These are phyloP conservation scores for Toxostoma redivivum DNA, from an alignment of 2,113 vertebrate species.

Conservation along the genomic window DNA sequence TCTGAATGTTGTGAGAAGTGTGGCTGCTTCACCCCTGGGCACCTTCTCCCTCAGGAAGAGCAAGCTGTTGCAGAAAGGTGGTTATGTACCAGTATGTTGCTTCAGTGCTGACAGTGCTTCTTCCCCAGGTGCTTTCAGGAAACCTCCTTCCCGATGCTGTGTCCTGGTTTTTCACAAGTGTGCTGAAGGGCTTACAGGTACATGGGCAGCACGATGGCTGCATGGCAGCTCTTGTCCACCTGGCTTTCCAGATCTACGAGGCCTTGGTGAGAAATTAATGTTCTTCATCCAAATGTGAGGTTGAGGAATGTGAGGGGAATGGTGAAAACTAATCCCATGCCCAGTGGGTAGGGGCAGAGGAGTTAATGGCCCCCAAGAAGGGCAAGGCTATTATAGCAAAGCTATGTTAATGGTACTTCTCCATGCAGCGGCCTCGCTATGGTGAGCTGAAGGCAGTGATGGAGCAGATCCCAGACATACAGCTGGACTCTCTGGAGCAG, in stretches of 20 bases:
- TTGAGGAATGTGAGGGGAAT: not conserved
- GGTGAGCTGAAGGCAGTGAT: slow-evolving; percentile 86
- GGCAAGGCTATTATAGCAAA: not conserved
- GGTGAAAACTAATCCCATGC: not conserved
- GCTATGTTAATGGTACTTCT: not conserved
- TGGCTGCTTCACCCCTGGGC: not conserved
- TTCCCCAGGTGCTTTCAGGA: slow-evolving; percentile 79
- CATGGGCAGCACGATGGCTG: slow-evolving; percentile 95
- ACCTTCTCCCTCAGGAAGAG: not conserved
- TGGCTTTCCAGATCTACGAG: slow-evolving; percentile 95
- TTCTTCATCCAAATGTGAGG: not conserved
- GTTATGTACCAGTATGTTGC: not conserved
- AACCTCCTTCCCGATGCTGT: slow-evolving; percentile 90
- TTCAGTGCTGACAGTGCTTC: not conserved
- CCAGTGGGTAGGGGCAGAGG: not conserved
- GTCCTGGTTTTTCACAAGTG: slow-evolving; percentile 88
- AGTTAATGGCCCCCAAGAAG: not conserved
- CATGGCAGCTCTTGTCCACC: slow-evolving; percentile 83
- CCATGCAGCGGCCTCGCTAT: slow-evolving; percentile 85
- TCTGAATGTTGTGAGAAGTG: not conserved
- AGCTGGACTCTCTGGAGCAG: slow-evolving; percentile 84
- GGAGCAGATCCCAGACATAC: slow-evolving; percentile 91
- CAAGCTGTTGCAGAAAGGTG: not conserved
- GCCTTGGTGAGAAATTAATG: slow-evolving; percentile 78
- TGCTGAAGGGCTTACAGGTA: slow-evolving; percentile 87